These are phyloP conservation scores for Ferrisia virgata DNA, from an alignment of 2,888 invertebrate genomes.

Conservation along the genomic window DNA sequence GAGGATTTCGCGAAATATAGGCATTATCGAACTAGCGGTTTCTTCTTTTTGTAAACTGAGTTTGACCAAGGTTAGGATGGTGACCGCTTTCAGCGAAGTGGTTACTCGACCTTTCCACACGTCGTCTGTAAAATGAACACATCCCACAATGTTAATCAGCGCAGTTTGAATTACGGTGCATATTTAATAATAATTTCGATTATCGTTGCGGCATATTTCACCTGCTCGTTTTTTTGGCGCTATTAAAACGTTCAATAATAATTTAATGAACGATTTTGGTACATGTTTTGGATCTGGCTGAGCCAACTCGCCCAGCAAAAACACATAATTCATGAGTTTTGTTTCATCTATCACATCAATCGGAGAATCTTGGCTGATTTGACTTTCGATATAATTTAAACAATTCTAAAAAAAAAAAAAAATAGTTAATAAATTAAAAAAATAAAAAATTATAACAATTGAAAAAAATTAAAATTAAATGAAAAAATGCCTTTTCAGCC, in stretches of 20 bases:
- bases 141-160: background rate
- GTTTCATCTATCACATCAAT: background rate
- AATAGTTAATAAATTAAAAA: no score
- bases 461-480: no score
- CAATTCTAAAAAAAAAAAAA: conserved; percentile 4
- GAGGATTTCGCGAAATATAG: conserved; percentile 33
- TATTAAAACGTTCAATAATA: conserved; percentile 22
- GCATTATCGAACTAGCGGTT: conserved; percentile 35
- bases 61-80: conserved; percentile 33
- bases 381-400: background rate
- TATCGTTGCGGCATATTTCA: no score
- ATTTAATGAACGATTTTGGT: conserved; percentile 15
- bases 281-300: conserved; percentile 27
- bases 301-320: conserved; percentile 35
- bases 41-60: conserved; percentile 37
- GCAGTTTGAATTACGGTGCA: no score
- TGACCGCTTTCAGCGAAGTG: conserved; percentile 35
- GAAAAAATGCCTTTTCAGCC: no score
- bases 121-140: background rate
- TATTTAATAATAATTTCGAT: no score
- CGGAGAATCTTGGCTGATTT: conserved; percentile 23
- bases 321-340: conserved; percentile 33
- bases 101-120: conserved; percentile 25
- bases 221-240: conserved; percentile 26
- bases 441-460: no score